Conservation (phyloP, 2,888 invertebrate genomes). For the Malacosoma neustria region DNA sequence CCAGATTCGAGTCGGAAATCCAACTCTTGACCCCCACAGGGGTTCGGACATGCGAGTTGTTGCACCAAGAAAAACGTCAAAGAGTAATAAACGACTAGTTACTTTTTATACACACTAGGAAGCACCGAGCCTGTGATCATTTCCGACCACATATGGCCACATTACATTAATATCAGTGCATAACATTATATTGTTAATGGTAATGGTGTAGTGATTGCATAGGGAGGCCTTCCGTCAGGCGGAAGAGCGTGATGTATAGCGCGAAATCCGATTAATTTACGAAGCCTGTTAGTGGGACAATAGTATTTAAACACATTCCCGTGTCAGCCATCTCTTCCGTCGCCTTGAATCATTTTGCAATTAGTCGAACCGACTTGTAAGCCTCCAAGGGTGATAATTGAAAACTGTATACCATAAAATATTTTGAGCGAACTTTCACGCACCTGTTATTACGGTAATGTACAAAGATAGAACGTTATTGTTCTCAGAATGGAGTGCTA, state of each 20-base stretch:
- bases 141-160: no score
- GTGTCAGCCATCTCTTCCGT: conserved; percentile 30
- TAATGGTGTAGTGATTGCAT: conserved; percentile 18
- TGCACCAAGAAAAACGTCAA: no score
- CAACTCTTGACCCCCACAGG: no score
- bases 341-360: conserved; percentile 27
- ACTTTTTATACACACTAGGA: no score
- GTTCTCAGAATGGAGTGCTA: no score
- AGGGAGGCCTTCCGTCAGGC: conserved; percentile 27
- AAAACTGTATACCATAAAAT: conserved; percentile 16
- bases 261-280: conserved; percentile 57
- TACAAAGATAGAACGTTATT: no score
- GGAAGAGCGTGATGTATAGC: conserved; percentile 42
- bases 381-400: conserved; percentile 28
- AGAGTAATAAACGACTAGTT: no score
- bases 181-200: neutral
- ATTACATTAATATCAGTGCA: neutral
- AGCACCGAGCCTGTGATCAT: no score
- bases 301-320: conserved; percentile 50
- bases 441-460: conserved; percentile 5
- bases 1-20: no score
- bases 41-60: no score
- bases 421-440: neutral
- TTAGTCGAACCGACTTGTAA: conserved; percentile 31
- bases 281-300: conserved; percentile 48